Percentiles rank a stretch among this genome's conserved stretches.
phyloP scores from a whole-genome alignment of 2,113 vertebrate genomes.

The Elephantulus edwardii region DNA sequence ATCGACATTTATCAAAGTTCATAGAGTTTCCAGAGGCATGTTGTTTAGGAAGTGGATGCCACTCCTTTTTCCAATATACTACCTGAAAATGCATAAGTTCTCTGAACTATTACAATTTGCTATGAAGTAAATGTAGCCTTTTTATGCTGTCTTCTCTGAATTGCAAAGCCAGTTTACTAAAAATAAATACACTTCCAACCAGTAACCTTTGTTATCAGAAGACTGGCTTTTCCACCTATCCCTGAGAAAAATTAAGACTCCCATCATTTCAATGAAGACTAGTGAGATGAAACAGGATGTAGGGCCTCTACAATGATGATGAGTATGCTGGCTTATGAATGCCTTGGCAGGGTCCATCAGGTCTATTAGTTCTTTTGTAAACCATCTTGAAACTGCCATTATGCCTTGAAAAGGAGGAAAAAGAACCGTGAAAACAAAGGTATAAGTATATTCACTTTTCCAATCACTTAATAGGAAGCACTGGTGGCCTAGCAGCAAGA shows the following conservation, averaged over 20 bases:
- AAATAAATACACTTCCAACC: not conserved
- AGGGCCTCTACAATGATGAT: not conserved
- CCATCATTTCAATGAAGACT: not conserved
- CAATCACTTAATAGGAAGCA: not conserved
- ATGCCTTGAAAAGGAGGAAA: not conserved
- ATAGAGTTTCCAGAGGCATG: no score
- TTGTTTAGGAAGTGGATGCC: no score
- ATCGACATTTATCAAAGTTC: no score
- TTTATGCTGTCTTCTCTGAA: constrained; percentile 25
- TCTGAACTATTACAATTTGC: constrained; percentile 34
- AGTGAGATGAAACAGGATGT: not conserved
- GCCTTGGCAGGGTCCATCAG: not conserved
- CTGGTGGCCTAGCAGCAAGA: no score
- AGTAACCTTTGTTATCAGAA: constrained; percentile 17
- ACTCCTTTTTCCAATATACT: no score
- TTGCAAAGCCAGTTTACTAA: constrained; percentile 46
- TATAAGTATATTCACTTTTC: not conserved
- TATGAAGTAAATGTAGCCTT: constrained; percentile 2
- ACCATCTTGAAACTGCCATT: not conserved
- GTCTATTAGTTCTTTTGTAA: not conserved
- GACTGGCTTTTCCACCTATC: constrained; percentile 10
- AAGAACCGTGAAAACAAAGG: not conserved
- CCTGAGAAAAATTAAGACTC: not conserved
- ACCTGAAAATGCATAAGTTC: not conserved
- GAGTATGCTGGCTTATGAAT: not conserved